These are phyloP conservation scores for Palythoa grandiflora DNA, from an alignment of 92 coral and sea anemone genomes.

Conservation along the genomic window DNA sequence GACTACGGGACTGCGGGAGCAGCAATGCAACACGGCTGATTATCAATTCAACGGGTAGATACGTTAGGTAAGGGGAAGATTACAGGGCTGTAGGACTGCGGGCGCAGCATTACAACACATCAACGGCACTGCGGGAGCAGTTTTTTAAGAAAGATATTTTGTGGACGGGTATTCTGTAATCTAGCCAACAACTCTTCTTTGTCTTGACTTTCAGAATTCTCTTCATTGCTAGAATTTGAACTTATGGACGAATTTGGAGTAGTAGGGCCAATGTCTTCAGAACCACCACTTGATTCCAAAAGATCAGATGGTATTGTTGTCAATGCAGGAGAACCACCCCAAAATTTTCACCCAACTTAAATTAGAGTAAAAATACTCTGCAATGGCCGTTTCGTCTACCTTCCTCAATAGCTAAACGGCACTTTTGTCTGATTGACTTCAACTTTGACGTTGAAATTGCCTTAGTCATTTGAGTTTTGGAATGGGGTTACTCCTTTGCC, in stretches of 20 bases:
- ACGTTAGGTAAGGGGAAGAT: too few relatives aligned
- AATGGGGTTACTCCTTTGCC: background rate
- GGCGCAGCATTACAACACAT: too few relatives aligned
- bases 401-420: background rate
- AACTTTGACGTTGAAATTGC: background rate
- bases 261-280: constrained; percentile 22
- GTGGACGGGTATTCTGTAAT: too few relatives aligned
- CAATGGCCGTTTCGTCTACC: background rate
- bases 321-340: background rate
- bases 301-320: constrained; percentile 20
- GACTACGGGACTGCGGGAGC: too few relatives aligned
- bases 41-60: too few relatives aligned
- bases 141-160: too few relatives aligned
- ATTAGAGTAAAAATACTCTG: background rate
- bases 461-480: background rate
- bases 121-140: too few relatives aligned
- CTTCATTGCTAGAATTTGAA: constrained; percentile 2
- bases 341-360: background rate
- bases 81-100: too few relatives aligned
- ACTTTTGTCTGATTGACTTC: background rate
- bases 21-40: too few relatives aligned
- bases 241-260: constrained; percentile 9
- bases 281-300: constrained; percentile 13
- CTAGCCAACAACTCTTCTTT: constrained; percentile 25
- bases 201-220: constrained; percentile 22